phyloP scores from a whole-genome alignment of 2,113 vertebrate genomes.

The Girardinichthys multiradiatus region DNA sequence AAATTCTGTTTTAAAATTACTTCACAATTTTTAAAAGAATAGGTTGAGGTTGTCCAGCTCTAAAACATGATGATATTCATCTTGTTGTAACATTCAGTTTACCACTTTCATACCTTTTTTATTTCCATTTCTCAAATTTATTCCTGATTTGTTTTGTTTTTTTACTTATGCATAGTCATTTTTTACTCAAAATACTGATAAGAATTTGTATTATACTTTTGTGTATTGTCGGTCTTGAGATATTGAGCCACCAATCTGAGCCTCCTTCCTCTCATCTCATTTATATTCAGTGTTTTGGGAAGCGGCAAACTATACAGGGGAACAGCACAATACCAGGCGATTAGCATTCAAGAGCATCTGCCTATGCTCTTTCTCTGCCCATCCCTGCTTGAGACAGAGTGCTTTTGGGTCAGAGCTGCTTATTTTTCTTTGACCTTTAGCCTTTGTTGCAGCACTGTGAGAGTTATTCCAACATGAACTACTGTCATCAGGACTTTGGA shows the following conservation, averaged over 20 bases:
- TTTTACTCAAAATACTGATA: constrained; percentile 47
- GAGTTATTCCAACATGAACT: constrained; percentile 26
- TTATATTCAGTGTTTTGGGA: constrained; percentile 68
- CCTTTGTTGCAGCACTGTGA: constrained; percentile 29
- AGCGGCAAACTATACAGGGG: constrained; percentile 63
- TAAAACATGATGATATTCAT: no score
- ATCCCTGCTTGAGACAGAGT: constrained; percentile 60
- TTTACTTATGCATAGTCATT: constrained; percentile 34
- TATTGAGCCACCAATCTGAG: constrained; percentile 53
- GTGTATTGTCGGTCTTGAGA: constrained; percentile 49
- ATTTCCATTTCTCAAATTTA: no score
- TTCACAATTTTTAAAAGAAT: no score
- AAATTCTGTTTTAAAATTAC: no score
- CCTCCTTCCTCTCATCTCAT: constrained; percentile 54
- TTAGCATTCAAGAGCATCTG: constrained; percentile 68
- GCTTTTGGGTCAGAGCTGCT: constrained; percentile 48
- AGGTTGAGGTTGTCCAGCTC: no score
- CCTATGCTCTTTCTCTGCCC: constrained; percentile 69
- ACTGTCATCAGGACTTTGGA: constrained; percentile 49
- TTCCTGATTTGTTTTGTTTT: neutral
- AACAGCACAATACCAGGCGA: constrained; percentile 64
- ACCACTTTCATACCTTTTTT: neutral
- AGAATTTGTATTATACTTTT: constrained; percentile 55
- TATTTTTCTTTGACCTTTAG: constrained; percentile 49
- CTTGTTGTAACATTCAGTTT: neutral